phyloP scores from a whole-genome alignment of 2,113 vertebrate species.

The Lates calcarifer region DNA sequence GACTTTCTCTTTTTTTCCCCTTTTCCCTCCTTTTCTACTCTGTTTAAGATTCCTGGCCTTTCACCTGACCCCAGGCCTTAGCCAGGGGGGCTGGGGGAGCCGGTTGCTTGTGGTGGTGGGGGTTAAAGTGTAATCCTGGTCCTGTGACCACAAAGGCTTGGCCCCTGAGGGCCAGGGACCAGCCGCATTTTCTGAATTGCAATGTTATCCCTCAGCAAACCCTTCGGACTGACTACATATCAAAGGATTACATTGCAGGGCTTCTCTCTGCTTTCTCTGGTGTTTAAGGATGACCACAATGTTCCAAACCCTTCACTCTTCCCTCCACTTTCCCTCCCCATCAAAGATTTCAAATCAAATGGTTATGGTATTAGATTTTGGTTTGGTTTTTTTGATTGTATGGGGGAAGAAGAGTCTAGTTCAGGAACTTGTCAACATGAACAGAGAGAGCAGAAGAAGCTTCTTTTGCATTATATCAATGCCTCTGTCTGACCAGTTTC shows the following conservation, averaged over 20 bases:
- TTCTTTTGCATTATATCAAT: slow-evolving; percentile 20
- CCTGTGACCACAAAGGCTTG: slow-evolving; percentile 85
- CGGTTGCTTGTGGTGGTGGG: slow-evolving; percentile 46
- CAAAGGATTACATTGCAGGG: slow-evolving; percentile 70
- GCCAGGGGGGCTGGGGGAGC: slow-evolving; percentile 43
- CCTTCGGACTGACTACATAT: slow-evolving; percentile 67
- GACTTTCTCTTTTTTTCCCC: slow-evolving; percentile 61
- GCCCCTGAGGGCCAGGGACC: slow-evolving; percentile 81
- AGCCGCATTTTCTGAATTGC: slow-evolving; percentile 86
- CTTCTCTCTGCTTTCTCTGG: slow-evolving; percentile 43
- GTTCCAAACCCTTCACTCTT: slow-evolving; percentile 25
- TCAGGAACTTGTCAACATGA: neutral
- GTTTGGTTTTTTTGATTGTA: slow-evolving; percentile 22
- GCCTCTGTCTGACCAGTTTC: slow-evolving; percentile 23
- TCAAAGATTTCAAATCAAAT: slow-evolving; percentile 8
- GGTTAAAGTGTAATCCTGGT: slow-evolving; percentile 88
- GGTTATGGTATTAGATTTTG: slow-evolving; percentile 17
- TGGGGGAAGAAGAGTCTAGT: neutral
- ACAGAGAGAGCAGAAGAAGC: neutral
- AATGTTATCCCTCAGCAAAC: slow-evolving; percentile 77
- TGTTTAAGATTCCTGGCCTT: slow-evolving; percentile 85
- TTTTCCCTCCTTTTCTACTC: slow-evolving; percentile 38
- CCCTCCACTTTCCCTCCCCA: neutral
- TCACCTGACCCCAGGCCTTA: slow-evolving; percentile 82
- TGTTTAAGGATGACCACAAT: slow-evolving; percentile 37